Base-by-base conservation (phyloP, 2,797 vertebrate species). In the Esox masquinongy region DNA sequence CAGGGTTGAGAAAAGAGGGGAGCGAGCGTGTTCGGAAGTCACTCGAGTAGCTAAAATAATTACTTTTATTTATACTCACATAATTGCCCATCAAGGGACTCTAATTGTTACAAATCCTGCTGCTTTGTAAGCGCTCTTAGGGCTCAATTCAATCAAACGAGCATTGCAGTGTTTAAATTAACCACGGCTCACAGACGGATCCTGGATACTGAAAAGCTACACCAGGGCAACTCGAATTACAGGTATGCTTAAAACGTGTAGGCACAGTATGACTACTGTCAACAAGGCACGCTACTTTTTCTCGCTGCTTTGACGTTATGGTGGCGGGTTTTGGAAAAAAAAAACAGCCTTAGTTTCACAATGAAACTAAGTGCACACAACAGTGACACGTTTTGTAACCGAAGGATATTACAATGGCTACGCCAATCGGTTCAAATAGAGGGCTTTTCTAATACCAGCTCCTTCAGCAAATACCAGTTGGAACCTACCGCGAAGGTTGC, bases 21-120 rank as follows among this genome's bases (percentile, higher is more conserved):
- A 31, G 63, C 34, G 29, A 66, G 29, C 49, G 14, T 75, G 24
- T 63, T 71, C 66, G 22, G 68, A 81, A 74, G 66, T 76, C 76
- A 76, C 59, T 74, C 53, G 78, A 75, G 61, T 80, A 73, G 71
- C 26, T 72, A 26, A 84, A 86, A 76, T 77, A 79, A 88, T 82
- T 75, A 79, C 70, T 34, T 85, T 82, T 85, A 87, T 84, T 85
- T 87, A 78, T 73, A 72, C 24, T 78, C 77, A 63, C 77, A 76
- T 89, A 86, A 91, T 90, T 82, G 80, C 82, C 79, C 80, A 84
- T 88, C 82, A 75, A 74, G 83, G 79, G 82, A 80, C 80, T 77
- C 78, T 78, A 81, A 82, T 83, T 83, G 79, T 81, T 85, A 77
- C 61, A 79, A 83, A 87, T 90, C 72, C 84, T 79, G 71, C 68